Conservation (phyloP, 2,113 vertebrate genomes). For the Neolamprologus fasciatus region DNA sequence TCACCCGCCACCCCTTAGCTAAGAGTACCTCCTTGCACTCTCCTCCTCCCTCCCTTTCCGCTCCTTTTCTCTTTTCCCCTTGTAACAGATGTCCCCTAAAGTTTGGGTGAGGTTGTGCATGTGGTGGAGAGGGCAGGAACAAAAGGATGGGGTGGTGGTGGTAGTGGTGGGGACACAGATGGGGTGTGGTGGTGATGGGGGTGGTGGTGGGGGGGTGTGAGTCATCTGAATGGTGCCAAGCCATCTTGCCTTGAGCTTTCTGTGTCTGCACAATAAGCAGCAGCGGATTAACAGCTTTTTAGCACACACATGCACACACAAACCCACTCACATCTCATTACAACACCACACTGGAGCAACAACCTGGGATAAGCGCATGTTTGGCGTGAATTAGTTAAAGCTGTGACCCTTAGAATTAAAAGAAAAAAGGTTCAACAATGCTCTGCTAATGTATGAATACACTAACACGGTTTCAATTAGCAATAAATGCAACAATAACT, state of each 20-base stretch:
- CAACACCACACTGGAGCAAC: not conserved
- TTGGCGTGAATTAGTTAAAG: not conserved
- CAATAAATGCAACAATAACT: not conserved
- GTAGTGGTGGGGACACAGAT: not conserved
- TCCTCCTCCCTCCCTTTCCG: not conserved
- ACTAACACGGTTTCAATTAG: not conserved
- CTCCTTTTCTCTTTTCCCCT: not conserved
- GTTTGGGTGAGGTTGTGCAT: conserved; percentile 39
- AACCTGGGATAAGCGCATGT: not conserved
- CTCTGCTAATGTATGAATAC: not conserved
- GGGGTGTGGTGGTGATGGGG: not conserved
- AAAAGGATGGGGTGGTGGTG: conserved; percentile 34
- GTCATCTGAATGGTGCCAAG: conserved; percentile 39
- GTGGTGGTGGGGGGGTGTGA: not conserved
- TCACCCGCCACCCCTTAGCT: conserved; percentile 28
- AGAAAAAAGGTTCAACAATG: not conserved
- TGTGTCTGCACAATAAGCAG: conserved; percentile 54
- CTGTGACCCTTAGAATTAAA: not conserved
- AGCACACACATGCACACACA: conserved; percentile 6
- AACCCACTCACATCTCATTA: not conserved
- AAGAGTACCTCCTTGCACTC: conserved; percentile 23
- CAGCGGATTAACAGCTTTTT: conserved; percentile 59
- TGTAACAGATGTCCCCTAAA: conserved; percentile 67
- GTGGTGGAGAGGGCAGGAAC: conserved; percentile 28
- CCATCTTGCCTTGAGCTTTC: conserved; percentile 47